phyloP scores from a whole-genome alignment of 2,113 vertebrate genomes.

The Etheostoma spectabile region DNA sequence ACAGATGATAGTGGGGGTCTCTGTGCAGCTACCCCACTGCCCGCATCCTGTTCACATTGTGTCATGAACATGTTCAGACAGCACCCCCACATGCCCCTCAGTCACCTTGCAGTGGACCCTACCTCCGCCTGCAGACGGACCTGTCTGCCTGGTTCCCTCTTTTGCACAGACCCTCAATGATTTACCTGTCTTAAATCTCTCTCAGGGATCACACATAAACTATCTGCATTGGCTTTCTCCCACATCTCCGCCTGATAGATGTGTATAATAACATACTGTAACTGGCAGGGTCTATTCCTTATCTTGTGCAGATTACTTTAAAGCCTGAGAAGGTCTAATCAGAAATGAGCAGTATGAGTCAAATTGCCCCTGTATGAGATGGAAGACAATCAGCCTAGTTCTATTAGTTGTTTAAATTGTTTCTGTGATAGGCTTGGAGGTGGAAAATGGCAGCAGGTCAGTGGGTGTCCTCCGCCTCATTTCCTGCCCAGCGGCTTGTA shows the following conservation, averaged over 20 bases:
- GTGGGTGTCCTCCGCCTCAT: constrained; percentile 73
- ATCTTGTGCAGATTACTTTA: constrained; percentile 52
- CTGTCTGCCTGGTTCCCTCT: constrained; percentile 35
- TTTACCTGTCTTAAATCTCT: constrained; percentile 71
- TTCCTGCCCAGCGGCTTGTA: constrained; percentile 72
- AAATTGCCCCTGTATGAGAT: constrained; percentile 29
- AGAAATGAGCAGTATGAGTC: constrained; percentile 67
- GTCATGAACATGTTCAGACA: constrained; percentile 51
- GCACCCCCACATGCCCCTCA: constrained; percentile 13
- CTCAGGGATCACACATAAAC: constrained; percentile 45
- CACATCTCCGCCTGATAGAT: constrained; percentile 30
- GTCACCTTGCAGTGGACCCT: constrained; percentile 42
- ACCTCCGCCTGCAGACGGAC: constrained; percentile 68
- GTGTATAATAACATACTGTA: constrained; percentile 47
- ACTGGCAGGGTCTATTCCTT: constrained; percentile 26
- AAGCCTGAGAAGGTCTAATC: constrained; percentile 66
- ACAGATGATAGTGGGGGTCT: constrained; percentile 15
- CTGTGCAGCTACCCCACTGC: constrained; percentile 13
- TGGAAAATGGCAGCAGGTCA: constrained; percentile 70
- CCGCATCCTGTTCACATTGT: constrained; percentile 69
- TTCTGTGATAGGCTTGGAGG: constrained; percentile 69
- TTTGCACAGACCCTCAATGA: constrained; percentile 18
- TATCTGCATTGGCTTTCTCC: constrained; percentile 21
- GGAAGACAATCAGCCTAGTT: constrained; percentile 60
- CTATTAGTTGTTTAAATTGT: constrained; percentile 79